Conservation (phyloP, 2,888 invertebrate species). For the Hetaerina titia region DNA sequence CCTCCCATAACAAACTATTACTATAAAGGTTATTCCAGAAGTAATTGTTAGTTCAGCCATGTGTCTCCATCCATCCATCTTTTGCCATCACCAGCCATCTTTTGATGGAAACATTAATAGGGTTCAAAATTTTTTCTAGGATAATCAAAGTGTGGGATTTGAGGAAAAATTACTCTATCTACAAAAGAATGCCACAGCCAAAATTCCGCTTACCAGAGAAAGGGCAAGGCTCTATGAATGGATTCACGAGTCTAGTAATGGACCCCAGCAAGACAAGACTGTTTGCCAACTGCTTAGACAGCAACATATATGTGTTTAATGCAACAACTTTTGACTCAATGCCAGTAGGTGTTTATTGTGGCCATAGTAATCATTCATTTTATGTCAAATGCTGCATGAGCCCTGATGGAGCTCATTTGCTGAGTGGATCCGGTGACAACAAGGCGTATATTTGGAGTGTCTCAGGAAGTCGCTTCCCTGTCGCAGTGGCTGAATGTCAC, state of each 20-base stretch:
- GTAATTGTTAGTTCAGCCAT: too few relatives aligned
- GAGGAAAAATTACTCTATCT: conserved; percentile 87
- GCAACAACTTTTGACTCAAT: conserved; percentile 71
- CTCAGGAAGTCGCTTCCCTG: conserved; percentile 72
- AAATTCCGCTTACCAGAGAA: conserved; percentile 86
- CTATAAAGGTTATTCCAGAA: too few relatives aligned
- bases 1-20: too few relatives aligned
- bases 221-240: conserved; percentile 81
- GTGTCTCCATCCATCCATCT: too few relatives aligned
- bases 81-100: too few relatives aligned
- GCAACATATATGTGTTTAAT: conserved; percentile 91
- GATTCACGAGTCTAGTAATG: conserved; percentile 85
- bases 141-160: conserved; percentile 93
- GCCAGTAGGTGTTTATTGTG: conserved; percentile 78
- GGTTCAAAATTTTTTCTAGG: conserved; percentile 73
- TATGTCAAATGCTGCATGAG: conserved; percentile 92
- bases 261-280: conserved; percentile 85
- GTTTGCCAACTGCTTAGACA: conserved; percentile 93
- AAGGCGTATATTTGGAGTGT: conserved; percentile 93
- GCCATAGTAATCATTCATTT: conserved; percentile 89
- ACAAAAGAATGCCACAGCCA: conserved; percentile 85
- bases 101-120: conserved; percentile 38
- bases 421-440: conserved; percentile 94
- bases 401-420: conserved; percentile 88
- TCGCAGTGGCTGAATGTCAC: conserved; percentile 8